Conservation (phyloP, 2,113 vertebrate species). For the Siniperca chuatsi region DNA sequence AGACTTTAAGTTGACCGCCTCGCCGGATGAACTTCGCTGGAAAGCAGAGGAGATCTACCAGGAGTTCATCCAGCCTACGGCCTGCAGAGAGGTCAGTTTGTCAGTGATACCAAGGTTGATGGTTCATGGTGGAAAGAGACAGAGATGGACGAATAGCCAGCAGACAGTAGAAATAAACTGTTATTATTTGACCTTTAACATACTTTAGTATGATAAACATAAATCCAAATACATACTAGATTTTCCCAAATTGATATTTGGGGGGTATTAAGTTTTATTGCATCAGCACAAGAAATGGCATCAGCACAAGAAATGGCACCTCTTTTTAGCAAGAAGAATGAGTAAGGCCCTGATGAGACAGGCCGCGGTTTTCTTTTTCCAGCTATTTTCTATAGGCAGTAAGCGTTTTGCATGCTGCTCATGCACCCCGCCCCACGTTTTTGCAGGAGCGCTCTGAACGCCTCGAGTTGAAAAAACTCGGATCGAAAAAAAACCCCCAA, state of each 20-base stretch:
- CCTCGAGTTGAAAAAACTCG: too few species aligned
- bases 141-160: neutral
- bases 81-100: slow-evolving; percentile 79
- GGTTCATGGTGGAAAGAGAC: neutral
- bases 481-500: too few species aligned
- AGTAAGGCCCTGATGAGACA: neutral
- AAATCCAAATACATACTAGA: neutral
- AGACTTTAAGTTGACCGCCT: slow-evolving; percentile 68
- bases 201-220: too few species aligned
- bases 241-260: neutral
- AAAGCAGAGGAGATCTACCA: slow-evolving; percentile 78
- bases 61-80: slow-evolving; percentile 77
- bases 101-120: neutral
- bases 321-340: neutral
- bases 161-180: neutral
- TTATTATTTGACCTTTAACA: neutral
- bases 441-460: too few species aligned
- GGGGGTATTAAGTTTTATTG: neutral
- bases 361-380: too few species aligned
- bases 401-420: too few species aligned
- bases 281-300: neutral
- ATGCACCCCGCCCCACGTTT: too few species aligned
- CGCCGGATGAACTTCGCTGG: slow-evolving; percentile 48
- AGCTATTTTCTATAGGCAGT: too few species aligned
- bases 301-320: neutral